Evolutionary conservation across 2,113 vertebrate genomes (phyloP), one percentile per base, ranked within the genome.

Genomic region (Lanius ludovicianus): DNA sequence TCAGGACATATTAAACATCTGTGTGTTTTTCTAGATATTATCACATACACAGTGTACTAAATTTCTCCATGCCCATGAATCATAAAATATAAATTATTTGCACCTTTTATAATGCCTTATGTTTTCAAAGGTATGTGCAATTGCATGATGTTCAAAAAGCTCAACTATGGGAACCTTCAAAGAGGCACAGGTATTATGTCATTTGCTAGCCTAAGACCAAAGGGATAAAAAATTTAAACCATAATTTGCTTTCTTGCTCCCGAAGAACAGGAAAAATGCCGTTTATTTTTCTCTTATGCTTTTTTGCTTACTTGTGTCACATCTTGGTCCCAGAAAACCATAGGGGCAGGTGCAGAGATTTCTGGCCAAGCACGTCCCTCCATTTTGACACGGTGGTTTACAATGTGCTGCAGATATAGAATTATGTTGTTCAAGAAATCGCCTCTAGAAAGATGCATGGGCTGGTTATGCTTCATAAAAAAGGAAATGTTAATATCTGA

Each of bases 301-400:
- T 56, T 81, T 95, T 69, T 77, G 64, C 99, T 99, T 98, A 99
- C 99, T 98, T 97, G 98, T 99, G 95, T 99, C 98, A 98, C 99
- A 99, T 90, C 98, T 97, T 50, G 98, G 98, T 93, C 99, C 99
- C 87, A 99, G 98, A 92, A 98, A 99, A 77, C 99, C 99, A 10
- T 99, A 99, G 1, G 98, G 96, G 81, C 99, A 99, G 90, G 98
- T 99, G 62, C 98, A 99, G 95, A 98, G 98, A 91, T 99, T 99
- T 81, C 98, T 97, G 92, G 97, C 96, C 95, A 98, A 89, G 81
- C 99, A 99, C 0, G 97, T 98, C n/a, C 99, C 99, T 87, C 98
- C 98, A 25, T 99, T 98, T 75, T 97, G 98, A 94, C 99, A 99
- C 0, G 98, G 92, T 14, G 98, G 99, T 77, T 98, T 98, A 71